Conservation (phyloP, 2,113 vertebrate species). For the Corapipo altera region DNA sequence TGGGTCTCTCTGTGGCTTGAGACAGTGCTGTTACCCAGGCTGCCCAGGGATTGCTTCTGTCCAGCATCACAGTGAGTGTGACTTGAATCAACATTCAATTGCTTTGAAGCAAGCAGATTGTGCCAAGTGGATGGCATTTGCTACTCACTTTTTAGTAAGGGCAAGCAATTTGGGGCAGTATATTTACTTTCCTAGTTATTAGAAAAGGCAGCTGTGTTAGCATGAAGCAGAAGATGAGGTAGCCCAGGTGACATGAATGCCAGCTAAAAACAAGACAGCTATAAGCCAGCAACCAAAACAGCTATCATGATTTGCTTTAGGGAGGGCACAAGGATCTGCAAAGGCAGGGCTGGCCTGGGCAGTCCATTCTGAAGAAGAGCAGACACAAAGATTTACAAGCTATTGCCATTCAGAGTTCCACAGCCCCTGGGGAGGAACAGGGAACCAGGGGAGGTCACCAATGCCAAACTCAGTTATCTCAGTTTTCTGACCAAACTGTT, state of each 20-base stretch:
- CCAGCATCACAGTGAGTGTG: accelerated
- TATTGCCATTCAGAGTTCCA: background rate
- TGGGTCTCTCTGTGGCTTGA: background rate
- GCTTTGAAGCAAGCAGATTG: background rate
- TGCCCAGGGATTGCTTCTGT: background rate
- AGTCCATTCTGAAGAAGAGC: background rate
- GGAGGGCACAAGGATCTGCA: background rate
- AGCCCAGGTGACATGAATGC: background rate
- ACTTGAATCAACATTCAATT: background rate
- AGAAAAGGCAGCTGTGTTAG: background rate
- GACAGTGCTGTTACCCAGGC: background rate
- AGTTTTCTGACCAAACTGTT: background rate
- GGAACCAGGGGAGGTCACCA: background rate
- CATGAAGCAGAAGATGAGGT: accelerated
- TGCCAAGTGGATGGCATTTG: background rate
- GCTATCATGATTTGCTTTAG: background rate
- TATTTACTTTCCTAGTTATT: background rate
- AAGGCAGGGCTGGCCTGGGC: background rate
- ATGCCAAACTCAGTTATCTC: background rate
- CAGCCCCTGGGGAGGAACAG: background rate
- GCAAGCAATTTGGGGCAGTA: background rate
- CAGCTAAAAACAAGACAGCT: background rate
- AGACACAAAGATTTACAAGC: background rate
- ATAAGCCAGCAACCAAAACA: background rate
- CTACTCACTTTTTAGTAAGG: background rate